Base-by-base conservation (phyloP, 2,113 vertebrate genomes). In the Mormoops blainvillei region DNA sequence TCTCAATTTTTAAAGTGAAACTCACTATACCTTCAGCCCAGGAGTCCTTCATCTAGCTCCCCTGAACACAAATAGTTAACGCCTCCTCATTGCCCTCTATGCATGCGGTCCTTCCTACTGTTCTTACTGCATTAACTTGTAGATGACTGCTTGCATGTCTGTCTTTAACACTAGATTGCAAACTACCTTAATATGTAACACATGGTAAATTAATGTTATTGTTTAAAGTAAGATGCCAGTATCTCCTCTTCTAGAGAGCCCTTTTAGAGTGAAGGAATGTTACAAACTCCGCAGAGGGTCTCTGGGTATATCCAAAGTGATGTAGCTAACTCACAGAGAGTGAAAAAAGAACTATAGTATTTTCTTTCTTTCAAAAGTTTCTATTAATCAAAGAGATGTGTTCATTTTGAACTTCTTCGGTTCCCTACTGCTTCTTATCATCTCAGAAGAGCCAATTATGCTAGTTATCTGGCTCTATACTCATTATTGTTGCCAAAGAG, bases 401-500 rank as follows among this genome's bases (percentile, higher is more conserved):
- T 71, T 94, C 50, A 63, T 82, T 71, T 94, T 92, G 4, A 90
- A 73, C 82, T 82, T 92, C 11, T 87, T 31, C 58, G 16, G 28
- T 22, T 83, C 41, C 45, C 63, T 12, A 89, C 41, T 90, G 89
- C 11, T 92, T 92, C 31, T 48, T 54, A 54, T 50, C 31, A 86
- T 77, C 56, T 95, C 68, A 82, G 65, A 83, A 94, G 76, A 76
- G 36, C 41, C 54, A 87, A 78, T 87, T 89, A 92, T 14, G 54
- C 58, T 31, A 31, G 41, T 26, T 41, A 89, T 67, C 92, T 89
- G 67, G 74, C 36, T 82, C 67, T 73, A 5, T 71, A 22, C 83
- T 96, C 31, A 67, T 87, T 73, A 95, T 61, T 68, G n/a, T 56
- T 93, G 41, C 41, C 76, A 87, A 82, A 86, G 70, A 67, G 26